Evolutionary conservation across 2,113 vertebrate species (phyloP), one percentile per base, ranked within the genome.

Genomic region (Aldabrachelys gigantea): DNA sequence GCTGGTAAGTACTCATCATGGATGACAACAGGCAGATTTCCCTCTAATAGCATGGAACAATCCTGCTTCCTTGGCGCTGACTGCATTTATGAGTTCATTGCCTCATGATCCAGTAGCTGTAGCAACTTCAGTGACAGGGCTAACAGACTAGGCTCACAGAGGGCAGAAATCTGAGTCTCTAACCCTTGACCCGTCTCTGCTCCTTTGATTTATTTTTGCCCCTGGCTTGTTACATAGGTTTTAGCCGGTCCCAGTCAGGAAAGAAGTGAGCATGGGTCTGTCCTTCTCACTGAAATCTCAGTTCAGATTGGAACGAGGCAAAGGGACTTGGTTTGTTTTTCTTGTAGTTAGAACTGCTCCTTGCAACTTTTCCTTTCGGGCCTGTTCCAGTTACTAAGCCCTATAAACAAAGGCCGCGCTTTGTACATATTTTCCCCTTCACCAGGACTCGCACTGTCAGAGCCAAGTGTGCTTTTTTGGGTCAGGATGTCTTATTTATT

Each of bases 291-390:
- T 80, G 41, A 78, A 54, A 41, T 82, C 56, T 84, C 78, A 79
- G 62, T 11, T 75, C 81, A 92, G 24, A 84, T 6, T 10, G 0
- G 4, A 93, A 85, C 6, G 79, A 82, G 56, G 49, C 62, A 92
- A 89, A 88, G 52, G 27, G 85, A 76, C 16, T 89, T 13, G 2
- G 17, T 82, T 49, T 90, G 14, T 52, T 89, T 82, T 72, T 29
- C 79, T 25, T 65, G 54, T 62, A 56, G 12, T 93, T 65, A 89
- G 80, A 93, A 84, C 5, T 44, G 25, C 25, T 91, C 21, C 69
- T 82, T 88, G 72, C 50, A 91, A 57, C 12, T 80, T 85, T 72
- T 53, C 49, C 75, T 59, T 19, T 0, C 0, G 16, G 2, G 8
- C 31, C 11, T 80, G 31, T 88, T 86, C 72, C 38, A 76, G 22